Conservation (phyloP, 2,113 vertebrate genomes). For the Cyprinodon tularosa region DNA sequence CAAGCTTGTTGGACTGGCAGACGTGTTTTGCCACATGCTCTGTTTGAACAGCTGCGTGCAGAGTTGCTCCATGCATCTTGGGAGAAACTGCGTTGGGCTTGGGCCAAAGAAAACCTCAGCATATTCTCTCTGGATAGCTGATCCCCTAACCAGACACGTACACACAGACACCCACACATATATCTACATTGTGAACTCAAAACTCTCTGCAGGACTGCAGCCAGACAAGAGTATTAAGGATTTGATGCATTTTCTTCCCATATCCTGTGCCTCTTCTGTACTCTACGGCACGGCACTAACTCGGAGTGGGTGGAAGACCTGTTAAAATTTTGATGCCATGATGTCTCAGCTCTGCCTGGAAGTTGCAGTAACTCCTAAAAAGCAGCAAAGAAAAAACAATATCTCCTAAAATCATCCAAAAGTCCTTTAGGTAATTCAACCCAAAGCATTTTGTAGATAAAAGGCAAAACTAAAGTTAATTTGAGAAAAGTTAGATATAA, state of each 20-base stretch:
- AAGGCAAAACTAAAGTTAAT: neutral
- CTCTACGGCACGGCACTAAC: conserved; percentile 53
- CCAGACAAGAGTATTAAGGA: conserved; percentile 55
- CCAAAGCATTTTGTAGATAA: neutral
- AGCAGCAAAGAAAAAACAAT: conserved; percentile 7
- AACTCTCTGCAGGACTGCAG: conserved; percentile 46
- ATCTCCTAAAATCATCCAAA: conserved; percentile 13
- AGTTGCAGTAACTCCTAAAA: conserved; percentile 41
- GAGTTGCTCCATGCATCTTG: conserved; percentile 68
- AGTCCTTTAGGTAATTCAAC: conserved; percentile 25
- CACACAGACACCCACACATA: conserved; percentile 19
- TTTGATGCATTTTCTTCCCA: conserved; percentile 54
- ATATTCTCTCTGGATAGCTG: conserved; percentile 67
- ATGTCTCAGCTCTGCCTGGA: conserved; percentile 55
- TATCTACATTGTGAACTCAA: conserved; percentile 40
- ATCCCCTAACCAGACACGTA: conserved; percentile 59
- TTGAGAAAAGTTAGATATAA: no score
- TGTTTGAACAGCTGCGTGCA: conserved; percentile 81
- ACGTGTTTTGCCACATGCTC: conserved; percentile 63
- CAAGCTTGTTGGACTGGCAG: conserved; percentile 75
- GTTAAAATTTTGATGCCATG: conserved; percentile 47
- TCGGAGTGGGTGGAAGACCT: conserved; percentile 60
- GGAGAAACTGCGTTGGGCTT: conserved; percentile 58
- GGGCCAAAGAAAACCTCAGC: conserved; percentile 74
- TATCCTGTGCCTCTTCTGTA: conserved; percentile 42